Evolutionary conservation across 1,140 invertebrate genomes (phyloP), one percentile per base, ranked within the genome.

Genomic region (Protaetia brevitarsis): DNA sequence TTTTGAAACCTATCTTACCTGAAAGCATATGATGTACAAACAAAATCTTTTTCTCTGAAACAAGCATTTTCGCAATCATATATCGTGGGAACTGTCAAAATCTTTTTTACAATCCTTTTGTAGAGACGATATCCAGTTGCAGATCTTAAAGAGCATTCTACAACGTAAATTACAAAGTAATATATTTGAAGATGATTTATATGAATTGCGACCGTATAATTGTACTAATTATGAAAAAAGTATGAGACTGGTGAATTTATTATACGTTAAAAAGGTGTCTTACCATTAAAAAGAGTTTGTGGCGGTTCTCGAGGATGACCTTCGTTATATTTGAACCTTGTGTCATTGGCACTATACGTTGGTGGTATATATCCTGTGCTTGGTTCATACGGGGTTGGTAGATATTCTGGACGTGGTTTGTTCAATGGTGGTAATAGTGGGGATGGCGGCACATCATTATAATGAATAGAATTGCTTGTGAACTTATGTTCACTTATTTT

Each of bases 61-160:
- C 91, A 93, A 13, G 89, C 79, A 0, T 83, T 78, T 72, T 92
- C 90, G 76, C 90, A 93, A 26, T 90, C 88, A 13, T 89, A 86
- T 8, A 92, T 81, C 26, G 85, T 86, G 1, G 85, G 81, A 0
- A 88, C 87, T 3, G 83, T 76, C 23, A 85, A 82, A 0, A 87
- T 86, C 56, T 88, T 84, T 56, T 86, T 82, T 1, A 91, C 82
- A 1, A 88, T 83, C 0, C 81, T 81, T 68, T 86, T 83, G 27
- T 86, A 81, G 23, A 93, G 74, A 16, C 88, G 85, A 78, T 91
- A 91, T 0, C 90, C 90, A 3, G 87, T 85, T 34, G 86, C 84
- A 1, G 85, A 84, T 73, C 89, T 84, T 0, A 89, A 83, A 2
- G 89, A 92, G 73, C 91, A 93, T 72, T 89, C 89, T 89, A 72